These are phyloP conservation scores for Ctenomys sociabilis DNA, from an alignment of 2,113 vertebrate genomes.

Conservation along the genomic window DNA sequence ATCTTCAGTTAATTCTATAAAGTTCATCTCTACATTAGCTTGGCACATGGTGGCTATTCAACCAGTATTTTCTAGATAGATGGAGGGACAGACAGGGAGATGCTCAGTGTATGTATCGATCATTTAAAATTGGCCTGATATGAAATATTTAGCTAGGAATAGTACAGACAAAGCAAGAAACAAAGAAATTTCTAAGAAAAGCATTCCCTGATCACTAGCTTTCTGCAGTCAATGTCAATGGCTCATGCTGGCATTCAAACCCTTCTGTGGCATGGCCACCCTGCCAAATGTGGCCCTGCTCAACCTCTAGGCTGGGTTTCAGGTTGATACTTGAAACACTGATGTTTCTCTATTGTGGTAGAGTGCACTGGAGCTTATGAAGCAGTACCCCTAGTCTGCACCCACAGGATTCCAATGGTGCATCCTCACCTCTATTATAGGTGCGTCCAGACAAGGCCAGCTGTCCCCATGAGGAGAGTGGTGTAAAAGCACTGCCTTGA, in stretches of 20 bases:
- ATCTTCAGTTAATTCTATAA: background rate
- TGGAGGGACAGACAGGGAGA: background rate
- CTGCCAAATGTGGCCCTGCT: background rate
- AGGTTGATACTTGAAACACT: background rate
- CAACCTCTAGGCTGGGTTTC: background rate
- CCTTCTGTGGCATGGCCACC: background rate
- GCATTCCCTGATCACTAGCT: background rate
- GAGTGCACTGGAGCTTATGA: background rate
- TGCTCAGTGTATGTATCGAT: background rate
- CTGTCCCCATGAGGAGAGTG: rapidly evolving
- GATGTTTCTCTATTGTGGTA: background rate
- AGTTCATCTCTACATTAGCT: background rate
- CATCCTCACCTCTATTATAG: rapidly evolving
- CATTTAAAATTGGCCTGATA: background rate
- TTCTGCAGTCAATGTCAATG: background rate
- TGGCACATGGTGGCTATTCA: background rate
- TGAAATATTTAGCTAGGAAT: background rate
- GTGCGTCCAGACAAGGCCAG: background rate
- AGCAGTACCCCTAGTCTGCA: background rate
- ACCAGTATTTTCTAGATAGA: background rate
- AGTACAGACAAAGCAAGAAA: background rate
- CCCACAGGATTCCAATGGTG: background rate
- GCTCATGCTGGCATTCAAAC: background rate
- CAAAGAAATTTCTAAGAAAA: background rate
- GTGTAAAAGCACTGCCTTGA: background rate